Evolutionary conservation across 2,888 invertebrate species (phyloP).

Genomic region (Salticus scenicus): DNA sequence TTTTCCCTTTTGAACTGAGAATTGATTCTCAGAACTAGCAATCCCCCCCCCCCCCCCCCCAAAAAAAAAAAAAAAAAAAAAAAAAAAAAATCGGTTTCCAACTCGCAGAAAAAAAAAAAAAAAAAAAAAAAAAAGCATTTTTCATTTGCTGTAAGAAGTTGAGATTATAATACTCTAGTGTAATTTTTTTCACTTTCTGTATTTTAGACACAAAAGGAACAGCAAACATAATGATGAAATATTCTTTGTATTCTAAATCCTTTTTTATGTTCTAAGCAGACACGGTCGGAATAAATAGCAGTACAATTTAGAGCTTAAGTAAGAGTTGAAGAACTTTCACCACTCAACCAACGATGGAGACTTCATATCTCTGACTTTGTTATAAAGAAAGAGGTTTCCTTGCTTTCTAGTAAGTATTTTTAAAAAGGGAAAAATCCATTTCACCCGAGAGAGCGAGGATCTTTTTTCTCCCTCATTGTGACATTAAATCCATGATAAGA

Average conservation of each 20-base stretch:
- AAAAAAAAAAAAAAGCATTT: too few relatives aligned
- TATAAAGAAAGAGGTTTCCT: background rate
- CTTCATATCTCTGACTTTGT: background rate
- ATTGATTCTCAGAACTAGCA: too few relatives aligned
- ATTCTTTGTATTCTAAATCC: background rate
- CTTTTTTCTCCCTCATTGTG: background rate
- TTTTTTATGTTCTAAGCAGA: background rate
- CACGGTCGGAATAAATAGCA: background rate
- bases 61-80: too few relatives aligned
- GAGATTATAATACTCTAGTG: too few relatives aligned
- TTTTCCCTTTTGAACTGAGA: too few relatives aligned
- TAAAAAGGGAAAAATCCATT: background rate
- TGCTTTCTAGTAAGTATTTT: background rate
- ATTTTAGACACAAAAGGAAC: too few relatives aligned
- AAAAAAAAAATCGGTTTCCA: too few relatives aligned
- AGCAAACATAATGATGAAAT: too few relatives aligned
- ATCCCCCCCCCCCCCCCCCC: too few relatives aligned
- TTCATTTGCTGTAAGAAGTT: too few relatives aligned
- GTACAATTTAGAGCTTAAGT: background rate
- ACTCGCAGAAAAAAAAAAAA: too few relatives aligned
- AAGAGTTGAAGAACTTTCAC: background rate
- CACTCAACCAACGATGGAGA: background rate
- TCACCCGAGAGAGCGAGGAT: background rate
- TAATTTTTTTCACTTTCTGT: too few relatives aligned
- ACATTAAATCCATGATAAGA: background rate